A percentile compares a stretch with the other conserved stretches of the same genome.
Conservation (phyloP, 2,888 invertebrate genomes). For the Xanthorhoe spadicearia region DNA sequence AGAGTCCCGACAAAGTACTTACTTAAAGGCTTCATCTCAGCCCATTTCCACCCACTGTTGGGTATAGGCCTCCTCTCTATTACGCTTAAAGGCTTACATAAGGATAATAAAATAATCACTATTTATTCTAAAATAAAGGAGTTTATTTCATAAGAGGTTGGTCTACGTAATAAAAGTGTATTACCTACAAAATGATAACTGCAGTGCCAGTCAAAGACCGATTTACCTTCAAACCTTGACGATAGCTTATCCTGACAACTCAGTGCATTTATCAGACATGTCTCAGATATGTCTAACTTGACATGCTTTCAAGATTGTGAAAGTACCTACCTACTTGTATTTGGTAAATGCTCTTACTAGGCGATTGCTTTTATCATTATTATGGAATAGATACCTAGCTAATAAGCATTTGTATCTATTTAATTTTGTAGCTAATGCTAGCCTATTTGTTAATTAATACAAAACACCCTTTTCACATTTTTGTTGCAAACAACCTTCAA, state of each 20-base stretch:
- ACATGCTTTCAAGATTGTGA: slow-evolving; percentile 30
- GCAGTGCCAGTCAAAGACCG: slow-evolving; percentile 15
- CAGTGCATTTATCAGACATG: slow-evolving; percentile 29
- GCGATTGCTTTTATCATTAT: neutral
- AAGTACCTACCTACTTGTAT: neutral
- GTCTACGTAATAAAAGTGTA: neutral
- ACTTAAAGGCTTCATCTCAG: no score
- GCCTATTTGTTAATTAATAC: neutral
- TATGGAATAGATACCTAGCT: no score
- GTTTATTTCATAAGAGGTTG: neutral
- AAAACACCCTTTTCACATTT: no score
- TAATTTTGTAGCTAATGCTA: neutral
- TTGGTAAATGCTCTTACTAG: neutral
- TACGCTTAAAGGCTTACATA: neutral
- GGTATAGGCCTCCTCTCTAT: no score
- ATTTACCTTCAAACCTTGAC: slow-evolving; percentile 15
- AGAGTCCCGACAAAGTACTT: no score
- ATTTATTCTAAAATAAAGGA: no score
- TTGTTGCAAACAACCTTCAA: no score
- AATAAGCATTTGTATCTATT: no score
- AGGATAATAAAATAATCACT: no score
- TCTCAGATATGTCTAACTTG: slow-evolving; percentile 30
- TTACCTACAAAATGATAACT: neutral
- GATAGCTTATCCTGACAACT: slow-evolving; percentile 28
- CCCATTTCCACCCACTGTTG: no score